A percentile compares a stretch with the other conserved stretches of the same genome.
Conservation (phyloP, 2,797 vertebrate genomes). For the Gambelia wislizenii region DNA sequence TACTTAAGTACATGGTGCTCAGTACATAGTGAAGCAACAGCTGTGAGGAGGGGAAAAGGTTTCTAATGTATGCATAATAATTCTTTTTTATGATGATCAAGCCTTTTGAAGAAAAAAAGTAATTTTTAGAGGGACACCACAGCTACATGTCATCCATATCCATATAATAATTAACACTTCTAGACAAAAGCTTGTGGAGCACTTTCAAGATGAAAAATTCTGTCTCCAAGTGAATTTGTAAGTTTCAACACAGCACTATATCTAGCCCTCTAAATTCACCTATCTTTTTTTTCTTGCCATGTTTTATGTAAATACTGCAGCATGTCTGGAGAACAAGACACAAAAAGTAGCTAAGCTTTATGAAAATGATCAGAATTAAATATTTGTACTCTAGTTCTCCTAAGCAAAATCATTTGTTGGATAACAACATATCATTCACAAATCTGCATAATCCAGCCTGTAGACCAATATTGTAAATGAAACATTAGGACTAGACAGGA, state of each 20-base stretch:
- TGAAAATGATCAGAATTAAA: conserved; percentile 53
- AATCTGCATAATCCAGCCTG: conserved; percentile 34
- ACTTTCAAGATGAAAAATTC: background rate
- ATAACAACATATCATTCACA: conserved; percentile 40
- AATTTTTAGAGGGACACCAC: background rate
- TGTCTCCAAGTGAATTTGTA: background rate
- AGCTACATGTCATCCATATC: background rate
- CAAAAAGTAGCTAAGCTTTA: background rate
- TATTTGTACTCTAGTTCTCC: conserved; percentile 49
- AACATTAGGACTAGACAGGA: background rate
- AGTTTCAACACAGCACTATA: background rate
- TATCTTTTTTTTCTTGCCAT: conserved; percentile 44
- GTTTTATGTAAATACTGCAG: conserved; percentile 45
- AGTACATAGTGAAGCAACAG: background rate
- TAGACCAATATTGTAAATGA: background rate
- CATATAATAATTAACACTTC: conserved; percentile 2
- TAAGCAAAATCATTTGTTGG: conserved; percentile 39
- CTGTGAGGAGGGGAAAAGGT: conserved; percentile 13
- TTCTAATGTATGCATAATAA: conserved; percentile 4
- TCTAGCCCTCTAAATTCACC: background rate
- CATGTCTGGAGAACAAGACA: conserved; percentile 40
- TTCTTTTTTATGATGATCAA: conserved; percentile 45
- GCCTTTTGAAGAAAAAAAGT: conserved; percentile 30
- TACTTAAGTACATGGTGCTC: conserved; percentile 28
- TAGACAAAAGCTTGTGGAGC: background rate